phyloP scores from a whole-genome alignment of 2,888 invertebrate species.

The Chaitophorus viminalis region DNA sequence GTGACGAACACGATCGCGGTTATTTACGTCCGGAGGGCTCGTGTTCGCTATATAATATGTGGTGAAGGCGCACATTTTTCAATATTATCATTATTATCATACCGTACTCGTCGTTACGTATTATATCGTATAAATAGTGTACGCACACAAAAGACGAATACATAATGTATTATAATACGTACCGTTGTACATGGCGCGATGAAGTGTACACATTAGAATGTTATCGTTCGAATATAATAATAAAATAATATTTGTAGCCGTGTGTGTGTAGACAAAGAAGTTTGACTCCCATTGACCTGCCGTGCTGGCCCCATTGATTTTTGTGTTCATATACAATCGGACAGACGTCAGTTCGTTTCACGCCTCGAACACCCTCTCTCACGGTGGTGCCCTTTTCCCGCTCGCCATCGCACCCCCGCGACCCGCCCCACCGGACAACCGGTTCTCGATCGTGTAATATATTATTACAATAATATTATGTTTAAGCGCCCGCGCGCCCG shows the following conservation, averaged over 20 bases:
- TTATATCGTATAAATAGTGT: no score
- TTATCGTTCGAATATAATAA: conserved; percentile 35
- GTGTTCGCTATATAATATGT: not conserved
- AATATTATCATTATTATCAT: conserved; percentile 8
- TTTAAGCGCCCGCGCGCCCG: no score
- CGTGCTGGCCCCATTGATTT: conserved; percentile 52
- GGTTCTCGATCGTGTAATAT: conserved; percentile 13
- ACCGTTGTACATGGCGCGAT: not conserved
- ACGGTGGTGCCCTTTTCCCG: not conserved
- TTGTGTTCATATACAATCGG: conserved; percentile 53
- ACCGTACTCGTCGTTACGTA: not conserved
- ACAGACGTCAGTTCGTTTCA: conserved; percentile 53
- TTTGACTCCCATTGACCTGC: conserved; percentile 34
- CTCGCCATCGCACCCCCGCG: not conserved
- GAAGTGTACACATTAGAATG: not conserved
- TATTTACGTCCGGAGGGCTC: not conserved
- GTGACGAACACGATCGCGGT: no score
- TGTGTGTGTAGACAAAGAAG: conserved; percentile 21
- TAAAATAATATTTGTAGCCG: not conserved
- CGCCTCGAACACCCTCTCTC: conserved; percentile 32
- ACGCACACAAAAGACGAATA: not conserved
- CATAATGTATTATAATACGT: not conserved
- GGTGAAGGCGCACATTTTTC: not conserved
- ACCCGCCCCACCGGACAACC: conserved; percentile 22
- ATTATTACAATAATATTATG: not conserved